Base-by-base conservation (phyloP, 2,888 invertebrate species). In the Smittia sp. region DNA sequence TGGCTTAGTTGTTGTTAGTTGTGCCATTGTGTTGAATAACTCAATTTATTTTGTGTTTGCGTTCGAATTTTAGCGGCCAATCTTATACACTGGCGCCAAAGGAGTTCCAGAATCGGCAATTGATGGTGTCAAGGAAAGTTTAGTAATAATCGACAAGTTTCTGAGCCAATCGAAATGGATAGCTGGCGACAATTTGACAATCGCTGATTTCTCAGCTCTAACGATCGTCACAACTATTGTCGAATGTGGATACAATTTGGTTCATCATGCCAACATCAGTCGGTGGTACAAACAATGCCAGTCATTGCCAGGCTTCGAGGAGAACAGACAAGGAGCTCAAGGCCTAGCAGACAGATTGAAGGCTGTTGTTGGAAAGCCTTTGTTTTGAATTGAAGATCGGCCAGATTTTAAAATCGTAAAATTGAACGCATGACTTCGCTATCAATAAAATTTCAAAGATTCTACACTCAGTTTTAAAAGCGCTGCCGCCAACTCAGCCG, bases 321-420 rank as follows among this genome's bases (percentile, higher is more conserved):
- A 88, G 79, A 89, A 88, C 77, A 82, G 86, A 76, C 82, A 81
- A 77, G 88, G 88, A 22, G 88, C 88, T 13, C 84, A 85, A 38
- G 39, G 22, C 20, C 20, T 67, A 0, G 22, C 39, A 7, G 22
- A 67, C 13, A 11, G 9, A 13, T 15, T 67, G 11, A 39, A 39
- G 13, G 39, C 39, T 9, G 13, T 9, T 7, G 39, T 39, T 39
- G 39, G n/a, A n/a, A n/a, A n/a, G n/a, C n/a, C n/a, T n/a, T n/a
- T n/a, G n/a, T n/a, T n/a, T n/a, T n/a, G n/a, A n/a, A n/a, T n/a
- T n/a, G n/a, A n/a, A n/a, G n/a, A n/a, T n/a, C n/a, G n/a, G n/a
- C n/a, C n/a, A n/a, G n/a, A n/a, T n/a, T n/a, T n/a, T n/a, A n/a
- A n/a, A n/a, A n/a, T n/a, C n/a, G n/a, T n/a, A n/a, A n/a, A n/a